Base-by-base conservation (phyloP, 2,888 invertebrate genomes). In the Trissoscelio sp. region DNA sequence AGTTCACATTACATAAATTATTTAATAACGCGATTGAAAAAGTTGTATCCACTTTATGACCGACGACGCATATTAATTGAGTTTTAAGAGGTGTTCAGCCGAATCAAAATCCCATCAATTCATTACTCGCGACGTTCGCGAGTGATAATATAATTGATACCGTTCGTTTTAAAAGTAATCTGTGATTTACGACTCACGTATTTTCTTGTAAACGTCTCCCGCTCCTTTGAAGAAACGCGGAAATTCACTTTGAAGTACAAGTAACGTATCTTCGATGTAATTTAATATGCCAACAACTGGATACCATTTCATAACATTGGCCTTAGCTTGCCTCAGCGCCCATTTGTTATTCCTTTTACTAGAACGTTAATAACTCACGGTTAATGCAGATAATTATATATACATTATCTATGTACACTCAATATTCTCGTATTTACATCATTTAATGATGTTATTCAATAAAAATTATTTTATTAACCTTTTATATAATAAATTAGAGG, bases 151-250 rank as follows among this genome's bases (percentile, higher is more conserved):
- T 62, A 70, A 77, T 62, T 70, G 42, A 64, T 62, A 60, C 39
- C 42, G 16, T 53, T 67, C 34, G 24, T 66, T 37, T n/a, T 18
- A 24, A 69, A 51, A 37, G 37, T 84, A 55, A 60, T 4, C 16
- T 12, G 16, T 69, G 42, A 69, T 69, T 80, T 74, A 69, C 28
- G 34, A 91, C 92, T 92, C 89, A 94, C 94, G 92, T 83, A 93
- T 88, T 82, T 92, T 91, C 69, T 91, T 88, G 84, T 93, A 94
- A 16, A 93, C 84, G 64, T 92, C 88, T 57, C 88, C 89, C 5
- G 92, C 93, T n/a, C 93, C 94, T 82, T 89, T 91, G 85, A 94
- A 94, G 87, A 93, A 94, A 82, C 92, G 92, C 2, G 94, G 93
- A 69, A 94, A 89, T 85, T 89, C 90, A 18, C 90, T 88, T 87